phyloP scores from a whole-genome alignment of 1,140 invertebrate species.

The Belonocnema kinseyi region DNA sequence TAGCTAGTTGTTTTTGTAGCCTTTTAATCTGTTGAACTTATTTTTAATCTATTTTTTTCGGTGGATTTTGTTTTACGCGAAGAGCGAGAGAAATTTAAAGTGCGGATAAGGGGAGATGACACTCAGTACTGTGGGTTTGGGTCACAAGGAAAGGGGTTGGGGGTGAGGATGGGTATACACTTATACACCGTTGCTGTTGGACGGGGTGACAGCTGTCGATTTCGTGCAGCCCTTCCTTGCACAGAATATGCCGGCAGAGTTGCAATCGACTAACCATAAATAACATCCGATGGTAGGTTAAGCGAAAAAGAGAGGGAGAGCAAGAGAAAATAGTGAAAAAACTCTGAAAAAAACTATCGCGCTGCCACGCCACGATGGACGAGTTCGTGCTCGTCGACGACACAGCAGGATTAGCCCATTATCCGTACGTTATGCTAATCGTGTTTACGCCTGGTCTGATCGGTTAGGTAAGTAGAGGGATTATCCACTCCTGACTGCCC shows the following conservation, averaged over 20 bases:
- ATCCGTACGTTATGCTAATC: conserved; percentile 64
- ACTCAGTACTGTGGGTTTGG: background rate
- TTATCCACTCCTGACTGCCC: conserved; percentile 36
- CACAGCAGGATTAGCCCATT: conserved; percentile 64
- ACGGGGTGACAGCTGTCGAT: conserved; percentile 59
- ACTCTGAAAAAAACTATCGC: conserved; percentile 15
- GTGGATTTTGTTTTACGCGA: background rate
- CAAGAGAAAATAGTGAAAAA: conserved; percentile 9
- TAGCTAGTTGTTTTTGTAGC: too few relatives aligned
- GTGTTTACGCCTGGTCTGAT: conserved; percentile 61
- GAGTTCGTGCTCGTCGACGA: conserved; percentile 56
- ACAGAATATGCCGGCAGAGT: conserved; percentile 54
- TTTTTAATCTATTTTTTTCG: too few relatives aligned
- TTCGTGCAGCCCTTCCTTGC: conserved; percentile 57
- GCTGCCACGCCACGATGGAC: conserved; percentile 14
- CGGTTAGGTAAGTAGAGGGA: conserved; percentile 44
- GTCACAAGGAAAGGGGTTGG: background rate
- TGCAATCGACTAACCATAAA: conserved; percentile 56
- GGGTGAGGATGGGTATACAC: background rate
- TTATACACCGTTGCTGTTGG: background rate
- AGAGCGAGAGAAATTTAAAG: background rate
- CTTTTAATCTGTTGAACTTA: too few relatives aligned
- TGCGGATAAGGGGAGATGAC: conserved; percentile 2
- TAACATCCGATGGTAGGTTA: conserved; percentile 43
- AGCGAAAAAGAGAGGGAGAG: conserved; percentile 25